Evolutionary conservation across 2,113 vertebrate species (phyloP).

Genomic region (Psammodynastes pulverulentus): DNA sequence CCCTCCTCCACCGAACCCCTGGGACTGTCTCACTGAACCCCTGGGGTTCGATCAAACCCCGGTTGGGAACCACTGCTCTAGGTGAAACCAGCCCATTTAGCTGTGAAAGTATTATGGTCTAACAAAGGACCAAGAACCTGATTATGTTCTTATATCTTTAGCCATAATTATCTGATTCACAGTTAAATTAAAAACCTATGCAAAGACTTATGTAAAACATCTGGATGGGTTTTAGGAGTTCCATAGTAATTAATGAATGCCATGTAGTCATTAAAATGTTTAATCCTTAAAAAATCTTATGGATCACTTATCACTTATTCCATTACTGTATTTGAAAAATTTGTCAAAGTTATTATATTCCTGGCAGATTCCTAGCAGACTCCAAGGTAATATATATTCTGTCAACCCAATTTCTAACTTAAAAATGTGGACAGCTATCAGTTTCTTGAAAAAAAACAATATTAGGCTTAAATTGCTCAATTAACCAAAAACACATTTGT

Average conservation of each 20-base stretch:
- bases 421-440: neutral
- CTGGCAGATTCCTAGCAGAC: neutral
- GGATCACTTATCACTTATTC: neutral
- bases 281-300: neutral
- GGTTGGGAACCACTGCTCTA: too few species aligned
- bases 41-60: too few species aligned
- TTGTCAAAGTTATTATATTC: neutral
- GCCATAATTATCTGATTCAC: neutral
- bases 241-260: neutral
- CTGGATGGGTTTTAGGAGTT: neutral
- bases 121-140: neutral
- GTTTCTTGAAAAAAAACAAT: neutral
- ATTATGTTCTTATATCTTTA: neutral
- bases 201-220: neutral
- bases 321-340: neutral
- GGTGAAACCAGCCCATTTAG: neutral
- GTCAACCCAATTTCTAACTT: neutral
- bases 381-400: neutral
- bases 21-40: too few species aligned
- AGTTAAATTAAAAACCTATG: neutral
- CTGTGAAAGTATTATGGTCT: neutral
- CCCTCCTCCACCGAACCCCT: too few species aligned
- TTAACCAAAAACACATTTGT: neutral
- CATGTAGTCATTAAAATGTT: neutral
- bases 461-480: neutral